Evolutionary conservation across 1,140 invertebrate genomes (phyloP), one percentile per base, ranked within the genome.

Genomic region (Leptinotarsa texana): DNA sequence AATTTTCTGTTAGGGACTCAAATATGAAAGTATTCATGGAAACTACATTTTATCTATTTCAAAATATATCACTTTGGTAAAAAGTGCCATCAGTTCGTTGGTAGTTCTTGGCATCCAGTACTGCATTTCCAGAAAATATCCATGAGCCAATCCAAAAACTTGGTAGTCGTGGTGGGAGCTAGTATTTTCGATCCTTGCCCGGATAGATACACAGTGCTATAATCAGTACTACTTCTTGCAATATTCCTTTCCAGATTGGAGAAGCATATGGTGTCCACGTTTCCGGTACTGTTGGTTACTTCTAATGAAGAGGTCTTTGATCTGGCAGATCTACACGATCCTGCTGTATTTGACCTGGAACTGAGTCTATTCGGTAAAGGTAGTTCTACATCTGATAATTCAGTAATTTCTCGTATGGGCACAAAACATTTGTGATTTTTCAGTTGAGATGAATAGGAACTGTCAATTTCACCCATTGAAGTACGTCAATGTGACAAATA

Each of bases 51-150:
- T 11, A 42, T 42, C 33, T 42, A 42, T 42, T 42, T 42, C 33
- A 42, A 42, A 42, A 42, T 42, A 42, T 42, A 42, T 42, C 2
- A 42, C 8, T 11, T 42, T 2, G 8, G 8, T 21, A 21, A 21
- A 21, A 21, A 0, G 21, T 42, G 33, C 33, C 33, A 42, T 27
- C 24, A 65, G 17, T 65, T 65, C 15, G 63, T 65, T 15, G 63
- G 63, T 18, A 65, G 63, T 15, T 65, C 63, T 22, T 65, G 63
- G 21, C 63, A 65, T 27, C 63, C 63, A 24, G 63, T 21, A 21
- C 63, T 65, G 63, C 63, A 65, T 65, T 65, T 65, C 63, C 63
- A 65, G 21, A 65, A 65, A 65, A 65, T 15, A 18, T 65, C 63
- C 13, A 22, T 15, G 15, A 65, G 63, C 63, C 63, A 65, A 27